These are phyloP conservation scores for Acleris laterana DNA, from an alignment of 2,888 invertebrate genomes.

Conservation along the genomic window DNA sequence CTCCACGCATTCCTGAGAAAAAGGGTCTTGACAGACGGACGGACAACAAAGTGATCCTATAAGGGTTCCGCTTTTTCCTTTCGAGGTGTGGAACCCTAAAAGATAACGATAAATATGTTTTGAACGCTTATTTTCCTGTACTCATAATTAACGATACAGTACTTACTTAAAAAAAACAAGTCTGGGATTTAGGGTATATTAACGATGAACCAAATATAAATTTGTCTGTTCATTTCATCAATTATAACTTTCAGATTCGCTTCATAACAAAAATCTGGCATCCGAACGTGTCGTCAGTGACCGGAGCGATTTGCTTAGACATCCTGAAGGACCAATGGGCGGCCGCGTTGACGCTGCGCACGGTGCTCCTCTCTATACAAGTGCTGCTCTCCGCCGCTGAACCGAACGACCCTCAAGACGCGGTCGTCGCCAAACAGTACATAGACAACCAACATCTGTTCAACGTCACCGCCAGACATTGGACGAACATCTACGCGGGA, in stretches of 20 bases:
- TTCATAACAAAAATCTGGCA: slow-evolving; percentile 99
- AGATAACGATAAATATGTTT: too few relatives aligned
- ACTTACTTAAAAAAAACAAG: too few relatives aligned
- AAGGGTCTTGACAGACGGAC: too few relatives aligned
- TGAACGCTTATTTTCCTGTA: too few relatives aligned
- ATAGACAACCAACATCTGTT: slow-evolving; percentile 95
- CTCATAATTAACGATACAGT: too few relatives aligned
- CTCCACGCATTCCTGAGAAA: too few relatives aligned
- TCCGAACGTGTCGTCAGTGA: slow-evolving; percentile 99
- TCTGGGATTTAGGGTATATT: too few relatives aligned
- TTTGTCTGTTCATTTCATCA: slow-evolving; percentile 33
- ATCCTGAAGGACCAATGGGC: slow-evolving; percentile 99
- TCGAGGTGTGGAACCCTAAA: too few relatives aligned
- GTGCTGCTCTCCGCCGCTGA: slow-evolving; percentile 96
- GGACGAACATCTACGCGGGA: slow-evolving; percentile 97
- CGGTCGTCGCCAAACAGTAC: slow-evolving; percentile 98
- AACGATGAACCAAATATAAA: too few relatives aligned
- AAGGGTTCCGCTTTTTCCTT: too few relatives aligned
- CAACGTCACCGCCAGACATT: slow-evolving; percentile 95
- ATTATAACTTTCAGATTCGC: slow-evolving; percentile 88
- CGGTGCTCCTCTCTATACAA: slow-evolving; percentile 97
- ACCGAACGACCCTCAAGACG: slow-evolving; percentile 97
- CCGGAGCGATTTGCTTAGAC: slow-evolving; percentile 98
- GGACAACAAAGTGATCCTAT: too few relatives aligned
- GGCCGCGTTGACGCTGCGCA: slow-evolving; percentile 98